These are phyloP conservation scores for Melipona quadrifasciata DNA, from an alignment of 1,140 invertebrate genomes.

Conservation along the genomic window DNA sequence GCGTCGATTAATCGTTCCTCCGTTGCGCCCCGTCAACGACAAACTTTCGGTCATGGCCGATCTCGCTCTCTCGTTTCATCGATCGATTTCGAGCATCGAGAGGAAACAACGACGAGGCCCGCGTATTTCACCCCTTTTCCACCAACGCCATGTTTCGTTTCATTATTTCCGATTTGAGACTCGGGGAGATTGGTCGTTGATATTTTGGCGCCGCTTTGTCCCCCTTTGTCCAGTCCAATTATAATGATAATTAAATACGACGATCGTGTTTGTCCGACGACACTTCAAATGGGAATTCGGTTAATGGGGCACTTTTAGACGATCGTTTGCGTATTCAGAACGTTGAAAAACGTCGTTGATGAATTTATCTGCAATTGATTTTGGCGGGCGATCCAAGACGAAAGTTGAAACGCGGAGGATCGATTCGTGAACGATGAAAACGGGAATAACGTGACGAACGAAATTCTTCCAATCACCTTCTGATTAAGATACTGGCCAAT, in stretches of 20 bases:
- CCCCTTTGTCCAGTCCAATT: background rate
- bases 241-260: background rate
- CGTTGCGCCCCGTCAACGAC: constrained; percentile 35
- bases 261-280: background rate
- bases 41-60: background rate
- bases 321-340: background rate
- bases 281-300: background rate
- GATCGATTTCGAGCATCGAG: background rate
- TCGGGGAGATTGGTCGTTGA: too few species aligned
- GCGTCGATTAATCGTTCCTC: constrained; percentile 37
- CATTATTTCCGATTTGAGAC: background rate
- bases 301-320: background rate
- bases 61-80: background rate
- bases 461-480: background rate
- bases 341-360: too few species aligned
- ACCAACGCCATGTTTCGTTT: background rate
- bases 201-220: background rate
- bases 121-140: too few species aligned
- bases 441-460: background rate
- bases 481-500: background rate
- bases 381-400: too few species aligned
- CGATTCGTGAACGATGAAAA: too few species aligned
- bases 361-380: too few species aligned
- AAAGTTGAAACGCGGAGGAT: too few species aligned
- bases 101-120: background rate